These are phyloP conservation scores for Tetropium fuscum DNA, from an alignment of 2,888 invertebrate genomes.

Conservation along the genomic window DNA sequence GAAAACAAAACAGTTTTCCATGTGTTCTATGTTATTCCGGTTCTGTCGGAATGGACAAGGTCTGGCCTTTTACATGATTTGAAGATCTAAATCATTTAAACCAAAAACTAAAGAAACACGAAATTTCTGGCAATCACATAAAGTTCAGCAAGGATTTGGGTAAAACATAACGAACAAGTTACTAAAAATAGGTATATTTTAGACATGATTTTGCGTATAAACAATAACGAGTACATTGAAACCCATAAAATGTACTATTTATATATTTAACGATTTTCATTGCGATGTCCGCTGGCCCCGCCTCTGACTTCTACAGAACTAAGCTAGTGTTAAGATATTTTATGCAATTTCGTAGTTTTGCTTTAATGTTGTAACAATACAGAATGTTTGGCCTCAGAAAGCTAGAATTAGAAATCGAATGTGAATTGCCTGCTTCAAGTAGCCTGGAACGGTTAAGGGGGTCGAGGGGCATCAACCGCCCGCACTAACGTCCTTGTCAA, in stretches of 20 bases:
- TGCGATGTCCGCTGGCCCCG: neutral
- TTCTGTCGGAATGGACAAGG: too few species aligned
- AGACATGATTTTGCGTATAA: too few species aligned
- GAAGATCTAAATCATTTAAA: too few species aligned
- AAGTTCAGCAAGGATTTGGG: too few species aligned
- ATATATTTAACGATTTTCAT: neutral
- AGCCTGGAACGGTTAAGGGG: slow-evolving; percentile 43
- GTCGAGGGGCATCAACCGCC: slow-evolving; percentile 48
- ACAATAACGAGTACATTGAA: neutral
- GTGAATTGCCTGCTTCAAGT: slow-evolving; percentile 45
- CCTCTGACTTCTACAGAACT: slow-evolving; percentile 13
- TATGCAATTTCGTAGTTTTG: slow-evolving; percentile 43
- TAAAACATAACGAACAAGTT: too few species aligned
- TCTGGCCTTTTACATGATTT: too few species aligned
- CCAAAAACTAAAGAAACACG: too few species aligned
- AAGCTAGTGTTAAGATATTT: slow-evolving; percentile 39
- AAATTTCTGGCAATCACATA: neutral
- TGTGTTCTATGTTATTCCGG: too few species aligned
- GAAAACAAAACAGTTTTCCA: too few species aligned
- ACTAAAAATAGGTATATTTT: too few species aligned
- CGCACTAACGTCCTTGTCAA: slow-evolving; percentile 61
- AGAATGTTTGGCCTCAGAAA: slow-evolving; percentile 48
- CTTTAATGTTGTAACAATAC: slow-evolving; percentile 48
- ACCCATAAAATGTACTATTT: neutral
- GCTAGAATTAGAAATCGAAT: slow-evolving; percentile 51